Evolutionary conservation across 2,888 invertebrate species (phyloP), one percentile per base, ranked within the genome.

Genomic region (Rutpela maculata): DNA sequence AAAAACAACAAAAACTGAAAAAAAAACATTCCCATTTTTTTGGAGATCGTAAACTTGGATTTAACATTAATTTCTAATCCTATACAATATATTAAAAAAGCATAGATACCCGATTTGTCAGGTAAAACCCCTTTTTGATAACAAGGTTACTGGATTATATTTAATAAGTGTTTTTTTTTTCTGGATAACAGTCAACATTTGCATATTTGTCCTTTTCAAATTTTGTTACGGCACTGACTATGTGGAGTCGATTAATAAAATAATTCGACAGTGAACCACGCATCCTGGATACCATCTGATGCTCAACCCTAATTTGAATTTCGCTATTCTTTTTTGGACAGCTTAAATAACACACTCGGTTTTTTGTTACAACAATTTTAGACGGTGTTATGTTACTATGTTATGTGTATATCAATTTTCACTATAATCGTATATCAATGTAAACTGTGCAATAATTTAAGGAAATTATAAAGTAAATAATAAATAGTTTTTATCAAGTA

Each of bases 321-420:
- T 60, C 43, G 60, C 60, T 60, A 60, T 68, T 68, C 31, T 19
- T 74, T 67, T 68, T 68, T 74, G n/a, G 74, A 65, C 76, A 68
- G 62, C 66, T 74, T 43, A 70, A 77, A 73, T 72, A 69, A 60
- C 65, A 38, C 26, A 74, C 69, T 22, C 63, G 63, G 59, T 62
- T 73, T 75, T 68, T 73, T 17, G 63, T 65, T 68, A 67, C 70
- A 50, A 69, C 74, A 74, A 77, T 69, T 77, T 77, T 69, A 18
- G 60, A 56, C 57, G 63, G 63, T 73, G 65, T 76, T 63, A 68
- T 73, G 74, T 77, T 77, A 59, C 77, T 69, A 59, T 57, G 59
- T 68, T 65, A 68, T 15, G 22, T 35, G 43, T 22, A 57, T 77
- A 77, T 77, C 74, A 43, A 26, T 69, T 75, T 77, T 55, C 74